Evolutionary conservation across 1,140 invertebrate species (phyloP).

Genomic region (Rhyacophila brunnea): DNA sequence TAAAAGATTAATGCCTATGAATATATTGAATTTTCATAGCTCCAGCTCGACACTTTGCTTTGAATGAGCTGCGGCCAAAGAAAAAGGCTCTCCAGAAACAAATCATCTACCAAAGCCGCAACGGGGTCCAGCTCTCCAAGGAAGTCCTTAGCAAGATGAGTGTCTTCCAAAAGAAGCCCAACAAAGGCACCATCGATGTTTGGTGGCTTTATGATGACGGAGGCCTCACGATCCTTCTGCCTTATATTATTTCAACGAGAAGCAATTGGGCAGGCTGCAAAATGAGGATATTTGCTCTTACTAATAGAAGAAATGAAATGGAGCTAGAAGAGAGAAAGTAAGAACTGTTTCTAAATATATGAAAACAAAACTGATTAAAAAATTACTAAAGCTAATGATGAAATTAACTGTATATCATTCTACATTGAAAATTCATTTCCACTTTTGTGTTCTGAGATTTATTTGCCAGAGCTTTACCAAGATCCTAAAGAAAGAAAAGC

Average conservation of each 20-base stretch:
- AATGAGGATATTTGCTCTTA: constrained; percentile 86
- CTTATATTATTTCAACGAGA: constrained; percentile 88
- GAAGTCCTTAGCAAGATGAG: constrained; percentile 65
- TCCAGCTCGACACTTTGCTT: constrained; percentile 11
- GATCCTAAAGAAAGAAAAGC: too few species aligned
- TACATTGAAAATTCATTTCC: too few species aligned
- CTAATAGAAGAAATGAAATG: constrained; percentile 81
- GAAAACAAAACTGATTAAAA: too few species aligned
- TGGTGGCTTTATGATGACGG: constrained; percentile 99
- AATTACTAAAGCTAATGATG: too few species aligned
- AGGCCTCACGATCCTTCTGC: constrained; percentile 86
- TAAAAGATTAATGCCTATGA: too few species aligned
- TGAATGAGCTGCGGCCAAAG: constrained; percentile 44
- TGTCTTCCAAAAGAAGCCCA: constrained; percentile 64
- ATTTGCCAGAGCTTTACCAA: too few species aligned
- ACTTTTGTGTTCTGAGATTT: too few species aligned
- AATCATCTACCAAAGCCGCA: constrained; percentile 51
- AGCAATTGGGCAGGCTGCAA: constrained; percentile 81
- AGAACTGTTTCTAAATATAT: too few species aligned
- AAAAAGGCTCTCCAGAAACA: constrained; percentile 50
- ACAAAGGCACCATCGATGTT: constrained; percentile 81
- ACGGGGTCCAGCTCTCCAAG: constrained; percentile 58
- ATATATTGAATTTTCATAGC: constrained; percentile 13
- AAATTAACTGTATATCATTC: too few species aligned
- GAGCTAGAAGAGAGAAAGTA: constrained; percentile 88